A percentile compares a stretch with the other conserved stretches of the same genome.
These are phyloP conservation scores for Sycobia sp. DNA, from an alignment of 1,140 invertebrate species.

Conservation along the genomic window DNA sequence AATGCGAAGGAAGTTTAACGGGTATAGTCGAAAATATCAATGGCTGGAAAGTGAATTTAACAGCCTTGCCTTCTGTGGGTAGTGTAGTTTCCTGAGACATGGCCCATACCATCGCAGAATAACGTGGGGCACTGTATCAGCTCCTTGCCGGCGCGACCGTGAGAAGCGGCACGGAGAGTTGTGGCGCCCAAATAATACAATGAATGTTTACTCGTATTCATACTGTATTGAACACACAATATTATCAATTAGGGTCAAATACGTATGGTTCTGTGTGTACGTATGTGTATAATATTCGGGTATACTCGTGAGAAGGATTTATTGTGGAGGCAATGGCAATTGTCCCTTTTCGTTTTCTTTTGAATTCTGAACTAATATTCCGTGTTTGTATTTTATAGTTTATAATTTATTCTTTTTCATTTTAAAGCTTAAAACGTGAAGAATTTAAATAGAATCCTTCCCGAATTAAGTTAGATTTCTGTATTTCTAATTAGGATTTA, in stretches of 20 bases:
- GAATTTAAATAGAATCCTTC: too few species aligned
- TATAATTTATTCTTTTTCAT: too few species aligned
- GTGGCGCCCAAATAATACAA: slow-evolving; percentile 54
- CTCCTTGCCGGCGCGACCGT: slow-evolving; percentile 70
- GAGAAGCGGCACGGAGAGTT: slow-evolving; percentile 55
- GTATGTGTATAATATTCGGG: too few species aligned
- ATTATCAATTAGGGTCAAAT: slow-evolving; percentile 31
- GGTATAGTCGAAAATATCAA: slow-evolving; percentile 13
- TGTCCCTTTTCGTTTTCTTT: too few species aligned
- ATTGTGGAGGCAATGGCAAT: too few species aligned
- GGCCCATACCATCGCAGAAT: slow-evolving; percentile 77
- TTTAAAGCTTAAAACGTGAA: too few species aligned
- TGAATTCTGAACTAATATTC: too few species aligned
- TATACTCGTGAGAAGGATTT: not conserved
- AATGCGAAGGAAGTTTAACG: not conserved
- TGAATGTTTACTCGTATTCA: slow-evolving; percentile 59
- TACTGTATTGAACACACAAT: slow-evolving; percentile 57
- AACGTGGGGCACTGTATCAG: slow-evolving; percentile 75
- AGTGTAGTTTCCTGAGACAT: slow-evolving; percentile 76
- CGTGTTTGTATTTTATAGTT: too few species aligned
- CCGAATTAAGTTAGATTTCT: too few species aligned
- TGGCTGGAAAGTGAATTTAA: slow-evolving; percentile 45
- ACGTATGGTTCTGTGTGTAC: too few species aligned
- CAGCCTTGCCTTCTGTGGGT: slow-evolving; percentile 72
- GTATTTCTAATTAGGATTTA: too few species aligned